A percentile compares a stretch with the other conserved stretches of the same genome.
Evolutionary conservation across 2,113 vertebrate genomes (phyloP).

Genomic region (Brevimyrus niger): DNA sequence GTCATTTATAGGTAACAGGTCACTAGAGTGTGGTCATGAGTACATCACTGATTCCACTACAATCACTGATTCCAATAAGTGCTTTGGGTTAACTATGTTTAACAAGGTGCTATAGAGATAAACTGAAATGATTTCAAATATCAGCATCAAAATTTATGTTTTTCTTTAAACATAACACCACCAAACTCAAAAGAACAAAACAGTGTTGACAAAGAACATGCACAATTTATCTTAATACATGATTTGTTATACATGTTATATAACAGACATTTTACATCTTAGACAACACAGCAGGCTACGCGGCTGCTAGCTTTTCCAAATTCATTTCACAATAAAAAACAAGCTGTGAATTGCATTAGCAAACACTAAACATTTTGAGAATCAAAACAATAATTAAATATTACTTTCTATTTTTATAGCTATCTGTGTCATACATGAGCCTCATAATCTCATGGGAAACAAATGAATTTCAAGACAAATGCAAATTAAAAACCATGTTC

Average conservation of each 20-base stretch:
- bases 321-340: neutral
- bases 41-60: neutral
- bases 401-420: neutral
- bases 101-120: neutral
- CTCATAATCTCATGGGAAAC: neutral
- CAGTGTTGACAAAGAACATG: neutral
- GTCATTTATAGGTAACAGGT: neutral
- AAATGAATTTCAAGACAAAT: neutral
- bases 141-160: neutral
- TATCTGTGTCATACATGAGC: neutral
- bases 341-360: neutral
- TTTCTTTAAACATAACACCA: neutral
- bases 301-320: neutral
- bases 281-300: neutral
- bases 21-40: neutral
- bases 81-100: too few relatives aligned
- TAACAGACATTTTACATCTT: neutral
- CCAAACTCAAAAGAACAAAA: neutral
- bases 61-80: too few relatives aligned
- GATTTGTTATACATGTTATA: neutral
- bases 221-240: neutral
- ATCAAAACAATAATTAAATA: neutral
- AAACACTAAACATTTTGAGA: neutral
- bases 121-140: neutral
- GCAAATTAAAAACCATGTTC: neutral